Percentiles rank a stretch among this genome's conserved stretches.
Conservation (phyloP, 2,113 vertebrate species). For the Recurvirostra avosetta region DNA sequence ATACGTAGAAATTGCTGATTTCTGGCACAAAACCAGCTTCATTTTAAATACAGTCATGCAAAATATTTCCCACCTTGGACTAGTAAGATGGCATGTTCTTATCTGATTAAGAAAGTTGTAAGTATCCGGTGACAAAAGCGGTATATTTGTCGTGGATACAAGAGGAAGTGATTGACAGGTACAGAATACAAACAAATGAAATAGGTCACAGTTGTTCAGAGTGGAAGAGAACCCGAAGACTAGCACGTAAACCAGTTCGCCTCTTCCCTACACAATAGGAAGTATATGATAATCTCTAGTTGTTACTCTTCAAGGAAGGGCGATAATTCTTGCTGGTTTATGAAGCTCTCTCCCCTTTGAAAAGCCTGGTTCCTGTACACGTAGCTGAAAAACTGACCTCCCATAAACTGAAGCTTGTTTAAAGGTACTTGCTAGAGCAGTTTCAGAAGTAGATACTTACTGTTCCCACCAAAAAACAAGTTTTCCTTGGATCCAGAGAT, state of each 20-base stretch:
- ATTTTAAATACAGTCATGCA: not conserved
- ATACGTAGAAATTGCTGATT: not conserved
- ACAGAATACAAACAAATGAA: not conserved
- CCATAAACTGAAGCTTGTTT: not conserved
- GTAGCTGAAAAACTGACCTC: not conserved
- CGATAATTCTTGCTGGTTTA: not conserved
- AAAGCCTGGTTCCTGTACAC: not conserved
- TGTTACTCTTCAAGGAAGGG: not conserved
- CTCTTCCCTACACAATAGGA: not conserved
- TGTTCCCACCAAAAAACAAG: not conserved
- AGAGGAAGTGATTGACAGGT: not conserved
- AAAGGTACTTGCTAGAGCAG: not conserved
- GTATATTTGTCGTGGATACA: not conserved
- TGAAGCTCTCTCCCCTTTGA: not conserved
- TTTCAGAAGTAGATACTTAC: not conserved
- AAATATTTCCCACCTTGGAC: not conserved
- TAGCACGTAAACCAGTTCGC: not conserved
- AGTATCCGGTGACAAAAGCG: not conserved
- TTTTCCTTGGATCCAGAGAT: not conserved
- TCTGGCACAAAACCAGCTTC: not conserved
- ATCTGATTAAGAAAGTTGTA: not conserved
- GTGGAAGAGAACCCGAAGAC: not conserved
- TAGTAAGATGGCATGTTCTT: not conserved
- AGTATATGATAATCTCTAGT: not conserved
- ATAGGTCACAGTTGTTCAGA: not conserved